Evolutionary conservation across 2,888 invertebrate species (phyloP).

Genomic region (Drosophila longiperda): DNA sequence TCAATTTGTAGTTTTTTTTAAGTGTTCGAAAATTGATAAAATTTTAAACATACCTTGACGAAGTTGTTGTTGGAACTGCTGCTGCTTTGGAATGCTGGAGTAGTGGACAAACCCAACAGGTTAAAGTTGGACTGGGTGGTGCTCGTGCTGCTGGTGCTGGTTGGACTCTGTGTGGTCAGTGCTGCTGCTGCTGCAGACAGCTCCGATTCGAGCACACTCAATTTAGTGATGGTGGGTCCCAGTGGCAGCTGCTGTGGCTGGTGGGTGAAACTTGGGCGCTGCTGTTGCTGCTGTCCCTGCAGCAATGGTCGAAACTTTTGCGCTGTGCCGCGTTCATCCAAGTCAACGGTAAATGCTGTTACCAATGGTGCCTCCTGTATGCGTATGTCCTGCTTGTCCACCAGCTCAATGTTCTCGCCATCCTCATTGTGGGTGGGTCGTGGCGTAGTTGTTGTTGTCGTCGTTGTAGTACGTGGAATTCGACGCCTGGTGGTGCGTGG

Average conservation of each 20-base stretch:
- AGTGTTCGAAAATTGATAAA: not conserved
- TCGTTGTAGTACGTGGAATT: constrained; percentile 55
- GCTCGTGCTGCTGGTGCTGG: constrained; percentile 41
- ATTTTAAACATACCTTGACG: constrained; percentile 57
- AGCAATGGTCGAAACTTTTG: constrained; percentile 91
- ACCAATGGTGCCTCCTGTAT: constrained; percentile 93
- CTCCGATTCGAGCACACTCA: constrained; percentile 79
- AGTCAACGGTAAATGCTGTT: constrained; percentile 93
- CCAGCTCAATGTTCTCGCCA: constrained; percentile 89
- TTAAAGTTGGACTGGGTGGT: constrained; percentile 56
- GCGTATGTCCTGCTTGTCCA: constrained; percentile 90
- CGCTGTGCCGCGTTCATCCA: constrained; percentile 91
- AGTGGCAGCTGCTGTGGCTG: constrained; percentile 43
- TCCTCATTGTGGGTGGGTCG: constrained; percentile 89
- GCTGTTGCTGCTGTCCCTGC: constrained; percentile 84
- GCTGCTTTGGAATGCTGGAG: constrained; percentile 59
- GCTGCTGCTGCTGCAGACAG: constrained; percentile 42
- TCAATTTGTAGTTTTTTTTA: not conserved
- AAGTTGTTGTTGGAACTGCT: constrained; percentile 58
- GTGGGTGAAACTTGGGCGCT: constrained; percentile 22
- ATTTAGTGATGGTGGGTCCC: constrained; percentile 82
- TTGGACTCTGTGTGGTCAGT: constrained; percentile 70
- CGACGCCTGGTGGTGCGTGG: constrained; percentile 55
- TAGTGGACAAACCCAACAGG: constrained; percentile 51
- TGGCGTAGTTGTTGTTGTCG: constrained; percentile 87